phyloP scores from a whole-genome alignment of 2,888 invertebrate genomes.

The Hypomecis atomaria region DNA sequence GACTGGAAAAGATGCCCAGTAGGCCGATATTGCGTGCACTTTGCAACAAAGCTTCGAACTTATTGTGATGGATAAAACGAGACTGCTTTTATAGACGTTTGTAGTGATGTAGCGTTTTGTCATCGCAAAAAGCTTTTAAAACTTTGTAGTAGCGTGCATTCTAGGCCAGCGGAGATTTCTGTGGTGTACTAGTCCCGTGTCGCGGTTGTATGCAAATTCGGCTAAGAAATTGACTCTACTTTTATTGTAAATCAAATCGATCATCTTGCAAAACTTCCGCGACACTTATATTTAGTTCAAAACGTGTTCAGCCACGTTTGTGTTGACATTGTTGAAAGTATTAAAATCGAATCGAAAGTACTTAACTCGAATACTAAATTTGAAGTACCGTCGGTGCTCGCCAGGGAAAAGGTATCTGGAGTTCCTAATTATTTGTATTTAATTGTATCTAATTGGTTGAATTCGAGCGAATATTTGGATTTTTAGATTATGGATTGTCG shows the following conservation, averaged over 20 bases:
- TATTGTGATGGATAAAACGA: not conserved
- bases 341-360: constrained; percentile 40
- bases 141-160: not conserved
- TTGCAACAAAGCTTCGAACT: not conserved
- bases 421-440: constrained; percentile 76
- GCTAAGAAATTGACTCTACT: not conserved
- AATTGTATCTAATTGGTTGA: constrained; percentile 41
- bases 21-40: not conserved
- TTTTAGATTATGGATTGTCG: constrained; percentile 25
- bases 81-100: not conserved
- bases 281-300: constrained; percentile 33
- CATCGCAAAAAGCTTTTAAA: not conserved
- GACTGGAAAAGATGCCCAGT: not conserved
- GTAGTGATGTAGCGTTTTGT: not conserved
- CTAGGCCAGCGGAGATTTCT: constrained; percentile 21
- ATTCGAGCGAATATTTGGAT: constrained; percentile 32
- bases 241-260: not conserved
- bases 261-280: constrained; percentile 24
- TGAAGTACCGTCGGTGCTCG: constrained; percentile 44
- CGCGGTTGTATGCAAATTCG: constrained; percentile 29
- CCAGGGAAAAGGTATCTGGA: constrained; percentile 74
- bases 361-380: constrained; percentile 70
- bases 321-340: constrained; percentile 47
- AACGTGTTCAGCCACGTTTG: constrained; percentile 38
- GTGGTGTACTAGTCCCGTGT: constrained; percentile 71